Base-by-base conservation (phyloP, 2,888 invertebrate species). In the Apotomis turbidana region DNA sequence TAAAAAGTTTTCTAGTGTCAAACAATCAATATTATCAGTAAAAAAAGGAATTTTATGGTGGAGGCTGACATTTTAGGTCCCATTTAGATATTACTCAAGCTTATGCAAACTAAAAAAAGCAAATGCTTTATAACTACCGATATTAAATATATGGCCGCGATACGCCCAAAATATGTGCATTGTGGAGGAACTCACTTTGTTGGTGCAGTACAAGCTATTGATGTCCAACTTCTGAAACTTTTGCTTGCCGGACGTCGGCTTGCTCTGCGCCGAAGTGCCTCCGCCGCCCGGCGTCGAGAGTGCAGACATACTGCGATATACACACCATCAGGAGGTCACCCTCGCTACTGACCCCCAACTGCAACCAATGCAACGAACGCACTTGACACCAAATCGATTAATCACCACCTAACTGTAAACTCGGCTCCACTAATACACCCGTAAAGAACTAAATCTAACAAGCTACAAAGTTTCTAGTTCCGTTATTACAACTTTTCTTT, bases 161-260 rank as follows among this genome's bases (percentile, higher is more conserved):
- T 27, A 27, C 27, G 27, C 27, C 27, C 27, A 27, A 27, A 27
- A 27, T 27, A 27, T 2, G 27, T 27, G 27, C 27, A 27, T 27
- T 27, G 2, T 27, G 27, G 27, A 27, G 27, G 27, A 27, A 95
- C 96, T 95, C 90, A 96, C 97, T 94, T 95, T 96, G 93, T 96
- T 97, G 87, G 95, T 96, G 94, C 97, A 97, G 94, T 98, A 98
- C 94, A 99, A 95, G 95, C 95, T 98, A 97, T 99, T 99, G 96
- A 99, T 98, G 95, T 99, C 98, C 95, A 99, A 96, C 90, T 98
- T 97, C 94, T 98, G 97, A 95, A 96, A 99, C 95, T 98, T 99
- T 94, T 97, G 96, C 96, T 98, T 98, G 95, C 96, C 96, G 89
- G 93, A 90, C 90, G 93, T 91, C 89, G 93, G 92, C 92, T 93